phyloP scores from a whole-genome alignment of 1,140 invertebrate species.

The Choristoneura fumiferana region DNA sequence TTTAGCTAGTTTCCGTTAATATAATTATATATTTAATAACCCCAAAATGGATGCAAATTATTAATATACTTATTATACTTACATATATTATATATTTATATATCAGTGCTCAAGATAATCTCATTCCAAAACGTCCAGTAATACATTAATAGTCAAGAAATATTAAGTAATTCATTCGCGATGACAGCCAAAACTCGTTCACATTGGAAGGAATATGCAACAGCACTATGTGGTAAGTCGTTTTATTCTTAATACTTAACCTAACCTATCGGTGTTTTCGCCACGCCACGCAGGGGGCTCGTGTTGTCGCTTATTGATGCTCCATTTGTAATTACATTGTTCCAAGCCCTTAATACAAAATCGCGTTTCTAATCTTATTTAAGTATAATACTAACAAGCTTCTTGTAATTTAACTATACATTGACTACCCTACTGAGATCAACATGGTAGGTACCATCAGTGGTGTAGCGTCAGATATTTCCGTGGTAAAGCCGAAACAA shows the following conservation, averaged over 20 bases:
- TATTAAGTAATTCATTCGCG: slow-evolving; percentile 45
- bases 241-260: slow-evolving; percentile 49
- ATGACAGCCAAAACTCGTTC: slow-evolving; percentile 74
- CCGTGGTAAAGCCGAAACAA: too few species aligned
- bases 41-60: slow-evolving; percentile 67
- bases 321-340: not conserved
- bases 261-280: slow-evolving; percentile 38
- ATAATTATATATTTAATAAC: slow-evolving; percentile 68
- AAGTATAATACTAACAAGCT: not conserved
- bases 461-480: too few species aligned
- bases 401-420: not conserved
- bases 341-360: not conserved
- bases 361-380: not conserved
- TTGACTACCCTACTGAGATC: too few species aligned
- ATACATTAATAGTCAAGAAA: slow-evolving; percentile 47
- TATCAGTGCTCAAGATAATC: slow-evolving; percentile 75
- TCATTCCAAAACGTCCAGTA: slow-evolving; percentile 73
- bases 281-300: slow-evolving; percentile 8
- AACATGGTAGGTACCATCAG: too few species aligned
- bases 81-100: slow-evolving; percentile 52
- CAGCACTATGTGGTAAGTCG: slow-evolving; percentile 75
- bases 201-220: slow-evolving; percentile 79
- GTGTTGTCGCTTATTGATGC: not conserved
- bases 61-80: slow-evolving; percentile 53
- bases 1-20: slow-evolving; percentile 66